Percentiles rank a stretch among this genome's conserved stretches.
Conservation (phyloP, 2,113 vertebrate genomes). For the Anseranas semipalmata region DNA sequence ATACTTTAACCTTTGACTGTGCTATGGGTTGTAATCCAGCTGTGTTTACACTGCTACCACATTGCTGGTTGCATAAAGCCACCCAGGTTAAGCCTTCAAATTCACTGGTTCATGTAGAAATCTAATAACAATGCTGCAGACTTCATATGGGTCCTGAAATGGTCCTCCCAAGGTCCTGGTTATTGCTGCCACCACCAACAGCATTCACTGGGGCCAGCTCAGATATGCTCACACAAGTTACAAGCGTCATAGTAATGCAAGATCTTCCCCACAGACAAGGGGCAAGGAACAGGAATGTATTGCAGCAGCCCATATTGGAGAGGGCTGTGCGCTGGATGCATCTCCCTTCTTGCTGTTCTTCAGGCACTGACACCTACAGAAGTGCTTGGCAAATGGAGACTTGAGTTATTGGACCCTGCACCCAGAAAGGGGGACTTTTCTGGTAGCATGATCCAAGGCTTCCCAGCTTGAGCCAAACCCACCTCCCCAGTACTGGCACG, state of each 20-base stretch:
- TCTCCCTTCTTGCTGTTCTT: neutral
- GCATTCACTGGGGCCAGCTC: neutral
- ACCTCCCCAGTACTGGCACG: neutral
- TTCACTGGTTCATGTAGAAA: neutral
- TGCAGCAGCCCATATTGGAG: neutral
- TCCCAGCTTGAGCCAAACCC: neutral
- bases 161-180: neutral
- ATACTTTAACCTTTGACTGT: neutral
- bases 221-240: neutral
- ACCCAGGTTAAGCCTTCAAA: neutral
- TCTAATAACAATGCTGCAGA: neutral
- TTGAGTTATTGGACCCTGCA: accelerated
- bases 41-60: neutral
- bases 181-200: neutral
- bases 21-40: neutral
- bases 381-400: neutral
- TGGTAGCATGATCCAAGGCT: neutral
- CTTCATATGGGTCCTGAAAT: neutral
- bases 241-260: neutral
- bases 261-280: neutral
- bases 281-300: neutral
- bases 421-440: neutral
- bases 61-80: neutral
- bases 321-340: neutral
- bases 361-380: neutral